Base-by-base conservation (phyloP, 2,113 vertebrate genomes). In the Bubalus kerabau region DNA sequence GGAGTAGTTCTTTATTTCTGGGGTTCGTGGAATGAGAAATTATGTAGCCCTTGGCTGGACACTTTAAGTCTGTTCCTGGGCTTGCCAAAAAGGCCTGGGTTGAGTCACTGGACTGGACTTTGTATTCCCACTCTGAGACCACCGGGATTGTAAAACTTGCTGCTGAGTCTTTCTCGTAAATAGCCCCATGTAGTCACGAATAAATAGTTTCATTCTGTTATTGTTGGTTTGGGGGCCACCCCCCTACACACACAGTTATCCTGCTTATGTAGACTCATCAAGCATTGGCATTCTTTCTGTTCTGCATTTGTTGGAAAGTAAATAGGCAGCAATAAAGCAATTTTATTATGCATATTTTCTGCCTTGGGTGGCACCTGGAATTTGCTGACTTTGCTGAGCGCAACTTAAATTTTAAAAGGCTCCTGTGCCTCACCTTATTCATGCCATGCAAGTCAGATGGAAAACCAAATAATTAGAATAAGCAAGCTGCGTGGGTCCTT, bases 381-480 rank as follows among this genome's bases (percentile, higher is more conserved):
- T 97, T 94, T 95, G 91, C 89, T 93, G 86, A 94, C 78, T 97
- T 88, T 95, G 96, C 95, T 64, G 82, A 96, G 76, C 36, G 19
- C 62, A 96, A 91, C 86, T 97, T 90, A 93, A 93, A 76, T 81
- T 98, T 98, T 95, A 97, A 97, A 95, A 97, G 94, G 15, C 92
- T 94, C 92, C 78, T 12, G 67, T 87, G 67, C 78, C 83, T 96
- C 67, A 92, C 97, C 90, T 95, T 88, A 94, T 86, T 94, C 82
- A 67, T 90, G 67, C 95, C 87, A 13, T 60, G 71, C 56, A 91
- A 91, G 86, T 91, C 93, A 91, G 95, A 93, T 67, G 84, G 95
- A 97, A 97, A 98, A 62, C 60, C 90, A 95, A 92, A 92, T 76
- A 59, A 64, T 76, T 81, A 87, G 71, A 90, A 93, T 82, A 87